Evolutionary conservation across 1,140 invertebrate species (phyloP).

Genomic region (Drosophila watanabei): DNA sequence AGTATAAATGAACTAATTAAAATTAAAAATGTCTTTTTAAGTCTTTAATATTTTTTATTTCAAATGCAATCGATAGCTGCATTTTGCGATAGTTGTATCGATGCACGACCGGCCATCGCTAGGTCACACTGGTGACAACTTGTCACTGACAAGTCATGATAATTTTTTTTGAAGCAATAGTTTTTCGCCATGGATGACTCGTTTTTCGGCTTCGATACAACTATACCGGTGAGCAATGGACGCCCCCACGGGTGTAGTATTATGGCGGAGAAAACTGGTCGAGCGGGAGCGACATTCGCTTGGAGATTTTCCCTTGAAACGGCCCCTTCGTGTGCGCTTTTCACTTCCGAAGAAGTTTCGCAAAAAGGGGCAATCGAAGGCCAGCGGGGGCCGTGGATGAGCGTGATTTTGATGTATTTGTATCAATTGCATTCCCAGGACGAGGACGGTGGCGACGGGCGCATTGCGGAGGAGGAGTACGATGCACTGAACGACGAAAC

Average conservation of each 20-base stretch:
- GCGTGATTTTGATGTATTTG: constrained; percentile 17
- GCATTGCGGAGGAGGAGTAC: constrained; percentile 91
- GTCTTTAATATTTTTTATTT: background rate
- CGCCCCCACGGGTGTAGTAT: background rate
- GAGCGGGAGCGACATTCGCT: no score
- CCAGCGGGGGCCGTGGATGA: constrained; percentile 29
- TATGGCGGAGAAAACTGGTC: background rate
- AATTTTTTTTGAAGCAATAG: constrained; percentile 77
- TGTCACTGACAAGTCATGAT: constrained; percentile 81
- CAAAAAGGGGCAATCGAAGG: constrained; percentile 38
- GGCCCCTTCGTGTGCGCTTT: constrained; percentile 18
- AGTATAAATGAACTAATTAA: no score
- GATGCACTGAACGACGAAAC: constrained; percentile 96
- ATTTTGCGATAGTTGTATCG: background rate
- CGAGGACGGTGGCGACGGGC: constrained; percentile 88
- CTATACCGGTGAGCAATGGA: constrained; percentile 88
- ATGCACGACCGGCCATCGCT: constrained; percentile 22
- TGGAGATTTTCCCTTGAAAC: constrained; percentile 2
- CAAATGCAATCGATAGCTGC: background rate
- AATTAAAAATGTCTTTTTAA: background rate
- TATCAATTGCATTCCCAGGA: constrained; percentile 46
- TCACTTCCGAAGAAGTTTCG: constrained; percentile 21
- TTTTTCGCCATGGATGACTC: constrained; percentile 92
- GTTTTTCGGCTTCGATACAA: constrained; percentile 93
- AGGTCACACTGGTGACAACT: constrained; percentile 56